Evolutionary conservation across 2,888 invertebrate genomes (phyloP).

Genomic region (Tyria jacobaeae): DNA sequence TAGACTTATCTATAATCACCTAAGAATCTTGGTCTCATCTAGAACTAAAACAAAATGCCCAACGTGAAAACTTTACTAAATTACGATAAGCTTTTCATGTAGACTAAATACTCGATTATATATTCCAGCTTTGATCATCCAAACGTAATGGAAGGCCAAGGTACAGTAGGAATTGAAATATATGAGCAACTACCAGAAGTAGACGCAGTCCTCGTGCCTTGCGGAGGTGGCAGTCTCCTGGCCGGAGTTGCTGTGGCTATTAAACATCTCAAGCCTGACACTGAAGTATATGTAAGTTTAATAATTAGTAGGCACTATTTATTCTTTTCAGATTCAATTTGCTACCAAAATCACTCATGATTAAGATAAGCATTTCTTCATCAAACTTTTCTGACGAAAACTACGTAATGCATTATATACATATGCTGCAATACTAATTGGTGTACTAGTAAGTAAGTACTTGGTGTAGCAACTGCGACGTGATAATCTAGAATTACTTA

Average conservation of each 20-base stretch:
- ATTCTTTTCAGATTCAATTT: neutral
- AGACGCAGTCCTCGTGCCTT: constrained; percentile 96
- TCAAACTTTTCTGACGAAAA: too few species aligned
- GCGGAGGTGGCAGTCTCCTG: constrained; percentile 97
- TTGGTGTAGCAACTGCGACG: too few species aligned
- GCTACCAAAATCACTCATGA: neutral
- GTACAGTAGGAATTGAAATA: constrained; percentile 97
- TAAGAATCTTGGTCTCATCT: too few species aligned
- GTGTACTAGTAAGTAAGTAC: too few species aligned
- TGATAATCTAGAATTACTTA: too few species aligned
- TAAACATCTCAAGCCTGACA: constrained; percentile 94
- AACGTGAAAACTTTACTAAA: too few species aligned
- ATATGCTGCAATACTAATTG: too few species aligned
- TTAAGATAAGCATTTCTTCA: too few species aligned
- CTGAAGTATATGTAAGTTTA: constrained; percentile 94
- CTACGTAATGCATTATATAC: too few species aligned
- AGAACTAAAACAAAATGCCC: too few species aligned
- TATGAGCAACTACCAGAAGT: constrained; percentile 94
- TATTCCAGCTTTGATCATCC: constrained; percentile 96
- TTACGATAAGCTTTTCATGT: too few species aligned
- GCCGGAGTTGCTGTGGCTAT: constrained; percentile 95
- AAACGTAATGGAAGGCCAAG: constrained; percentile 97
- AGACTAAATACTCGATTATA: neutral
- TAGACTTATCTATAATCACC: too few species aligned
- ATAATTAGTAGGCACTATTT: neutral